Percentiles rank a stretch among this genome's conserved stretches.
Conservation (phyloP, 2,797 vertebrate genomes). For the Gadopsis marmoratus region DNA sequence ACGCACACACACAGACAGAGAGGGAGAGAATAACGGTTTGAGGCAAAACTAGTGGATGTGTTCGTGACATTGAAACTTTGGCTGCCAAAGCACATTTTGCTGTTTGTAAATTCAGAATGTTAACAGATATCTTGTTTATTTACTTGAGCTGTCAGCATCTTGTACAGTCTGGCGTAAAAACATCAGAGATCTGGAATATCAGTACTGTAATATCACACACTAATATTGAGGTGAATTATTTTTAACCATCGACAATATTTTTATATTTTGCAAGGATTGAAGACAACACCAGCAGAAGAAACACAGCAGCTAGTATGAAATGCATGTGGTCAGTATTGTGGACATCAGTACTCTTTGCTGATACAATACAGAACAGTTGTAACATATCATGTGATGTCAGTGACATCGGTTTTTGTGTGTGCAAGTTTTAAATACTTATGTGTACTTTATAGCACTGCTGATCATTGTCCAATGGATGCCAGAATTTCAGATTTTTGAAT, state of each 20-base stretch:
- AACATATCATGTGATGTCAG: not conserved
- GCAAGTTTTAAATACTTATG: not conserved
- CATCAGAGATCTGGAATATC: conserved; percentile 1
- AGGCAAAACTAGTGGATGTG: not conserved
- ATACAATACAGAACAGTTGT: not conserved
- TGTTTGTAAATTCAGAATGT: conserved; percentile 36
- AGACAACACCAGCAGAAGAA: too few species aligned
- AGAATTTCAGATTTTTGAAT: not conserved
- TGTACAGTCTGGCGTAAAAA: not conserved
- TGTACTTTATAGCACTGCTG: not conserved
- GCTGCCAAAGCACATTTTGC: conserved; percentile 19
- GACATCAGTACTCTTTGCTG: conserved; percentile 11
- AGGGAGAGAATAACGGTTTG: not conserved
- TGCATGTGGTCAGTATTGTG: not conserved
- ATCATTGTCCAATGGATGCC: not conserved
- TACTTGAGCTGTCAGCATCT: conserved; percentile 19
- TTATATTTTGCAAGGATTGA: not conserved
- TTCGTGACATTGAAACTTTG: conserved; percentile 40
- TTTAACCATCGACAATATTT: not conserved
- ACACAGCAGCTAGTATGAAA: conserved; percentile 29
- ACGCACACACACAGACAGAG: not conserved
- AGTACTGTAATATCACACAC: not conserved
- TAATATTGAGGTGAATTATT: conserved; percentile 24
- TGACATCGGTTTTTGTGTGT: not conserved
- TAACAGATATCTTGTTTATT: conserved; percentile 36